phyloP scores from a whole-genome alignment of 2,888 invertebrate genomes.

The Conops quadrifasciatus region DNA sequence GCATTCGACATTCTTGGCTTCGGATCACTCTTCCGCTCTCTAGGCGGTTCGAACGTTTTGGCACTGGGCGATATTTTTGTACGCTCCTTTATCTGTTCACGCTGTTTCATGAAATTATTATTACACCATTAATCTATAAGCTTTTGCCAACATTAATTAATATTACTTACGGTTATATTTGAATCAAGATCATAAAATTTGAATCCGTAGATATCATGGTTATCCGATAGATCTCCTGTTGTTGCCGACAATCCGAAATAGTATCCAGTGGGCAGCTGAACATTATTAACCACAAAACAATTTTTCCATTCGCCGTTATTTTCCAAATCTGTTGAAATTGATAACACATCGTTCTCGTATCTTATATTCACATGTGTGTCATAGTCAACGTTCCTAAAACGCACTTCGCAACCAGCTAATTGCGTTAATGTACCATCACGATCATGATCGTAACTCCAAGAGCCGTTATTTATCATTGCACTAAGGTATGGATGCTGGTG shows the following conservation, averaged over 20 bases:
- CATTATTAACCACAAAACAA: slow-evolving; percentile 89
- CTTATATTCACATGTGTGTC: slow-evolving; percentile 91
- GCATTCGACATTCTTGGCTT: slow-evolving; percentile 89
- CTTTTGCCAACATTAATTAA: not conserved
- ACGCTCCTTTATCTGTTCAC: slow-evolving; percentile 69
- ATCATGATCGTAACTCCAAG: slow-evolving; percentile 96
- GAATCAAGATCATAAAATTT: slow-evolving; percentile 92
- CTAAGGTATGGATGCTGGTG: slow-evolving; percentile 99
- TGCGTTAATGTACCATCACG: slow-evolving; percentile 98
- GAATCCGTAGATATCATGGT: slow-evolving; percentile 92
- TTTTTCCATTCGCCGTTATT: slow-evolving; percentile 93
- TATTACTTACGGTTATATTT: slow-evolving; percentile 67
- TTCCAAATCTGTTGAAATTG: slow-evolving; percentile 90
- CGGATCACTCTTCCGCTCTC: slow-evolving; percentile 89
- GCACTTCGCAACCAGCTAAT: slow-evolving; percentile 95
- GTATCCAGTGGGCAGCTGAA: slow-evolving; percentile 93
- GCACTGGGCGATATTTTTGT: slow-evolving; percentile 89
- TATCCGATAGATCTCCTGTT: slow-evolving; percentile 96
- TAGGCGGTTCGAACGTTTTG: slow-evolving; percentile 86
- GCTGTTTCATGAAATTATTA: slow-evolving; percentile 45
- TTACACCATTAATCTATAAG: slow-evolving; percentile 1
- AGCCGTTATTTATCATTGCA: slow-evolving; percentile 97
- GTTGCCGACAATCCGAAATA: slow-evolving; percentile 94
- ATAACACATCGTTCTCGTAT: slow-evolving; percentile 89
- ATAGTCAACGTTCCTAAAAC: slow-evolving; percentile 88